phyloP scores from a whole-genome alignment of 2,888 invertebrate genomes.

The Metalampra italica region DNA sequence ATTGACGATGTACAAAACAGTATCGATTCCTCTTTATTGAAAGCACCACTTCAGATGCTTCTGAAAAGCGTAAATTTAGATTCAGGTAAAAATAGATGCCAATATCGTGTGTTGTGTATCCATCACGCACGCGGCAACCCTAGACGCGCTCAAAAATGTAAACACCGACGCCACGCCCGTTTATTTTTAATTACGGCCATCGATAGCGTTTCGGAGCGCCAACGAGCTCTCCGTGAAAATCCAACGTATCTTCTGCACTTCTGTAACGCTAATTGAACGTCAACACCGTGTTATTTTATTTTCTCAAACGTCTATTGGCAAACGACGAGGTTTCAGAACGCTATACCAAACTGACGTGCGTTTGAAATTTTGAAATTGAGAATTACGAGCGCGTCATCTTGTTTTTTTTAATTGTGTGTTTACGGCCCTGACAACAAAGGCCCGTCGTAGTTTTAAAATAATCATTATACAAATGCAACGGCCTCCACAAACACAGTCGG shows the following conservation, averaged over 20 bases:
- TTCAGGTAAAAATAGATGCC: constrained; percentile 13
- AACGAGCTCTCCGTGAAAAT: constrained; percentile 6
- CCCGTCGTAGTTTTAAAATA: too few relatives aligned
- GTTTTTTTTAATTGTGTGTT: too few relatives aligned
- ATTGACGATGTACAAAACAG: too few relatives aligned
- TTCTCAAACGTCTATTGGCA: constrained; percentile 5
- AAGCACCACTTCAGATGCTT: neutral
- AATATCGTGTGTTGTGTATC: constrained; percentile 13
- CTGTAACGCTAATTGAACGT: constrained; percentile 22
- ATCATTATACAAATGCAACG: too few relatives aligned
- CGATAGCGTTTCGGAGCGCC: constrained; percentile 25
- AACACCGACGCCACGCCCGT: constrained; percentile 33
- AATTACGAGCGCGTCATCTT: neutral
- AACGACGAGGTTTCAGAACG: constrained; percentile 5
- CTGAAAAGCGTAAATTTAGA: neutral
- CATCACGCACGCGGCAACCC: constrained; percentile 17
- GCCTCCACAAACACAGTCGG: too few relatives aligned
- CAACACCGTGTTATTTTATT: constrained; percentile 9
- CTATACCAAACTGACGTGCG: neutral
- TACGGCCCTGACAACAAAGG: too few relatives aligned
- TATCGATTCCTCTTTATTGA: neutral
- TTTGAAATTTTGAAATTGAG: too few relatives aligned
- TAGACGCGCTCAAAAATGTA: constrained; percentile 31
- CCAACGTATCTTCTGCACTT: constrained; percentile 11
- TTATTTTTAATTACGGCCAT: constrained; percentile 43